Conservation (phyloP, 2,113 vertebrate genomes). For the Lanius collurio region DNA sequence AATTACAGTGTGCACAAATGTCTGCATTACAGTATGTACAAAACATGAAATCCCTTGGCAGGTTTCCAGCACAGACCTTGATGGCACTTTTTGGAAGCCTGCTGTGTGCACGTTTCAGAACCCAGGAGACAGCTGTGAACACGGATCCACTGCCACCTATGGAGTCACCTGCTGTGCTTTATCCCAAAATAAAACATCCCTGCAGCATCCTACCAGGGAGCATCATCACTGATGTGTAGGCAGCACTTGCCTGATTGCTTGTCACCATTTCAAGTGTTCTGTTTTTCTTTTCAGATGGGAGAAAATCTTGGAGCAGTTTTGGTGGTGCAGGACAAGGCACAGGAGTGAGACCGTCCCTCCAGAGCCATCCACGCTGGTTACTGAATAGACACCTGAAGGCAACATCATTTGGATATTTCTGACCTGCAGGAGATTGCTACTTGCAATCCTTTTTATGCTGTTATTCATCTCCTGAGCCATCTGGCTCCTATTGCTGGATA, state of each 20-base stretch:
- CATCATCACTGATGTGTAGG: fast-evolving
- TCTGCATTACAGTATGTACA: not conserved
- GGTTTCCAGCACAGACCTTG: not conserved
- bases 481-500: conserved; percentile 9
- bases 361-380: not conserved
- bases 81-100: not conserved
- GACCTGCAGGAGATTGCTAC: not conserved
- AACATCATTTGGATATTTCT: not conserved
- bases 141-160: fast-evolving
- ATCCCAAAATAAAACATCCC: not conserved
- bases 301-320: not conserved
- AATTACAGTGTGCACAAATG: not conserved
- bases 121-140: not conserved
- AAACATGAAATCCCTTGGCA: not conserved
- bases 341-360: not conserved
- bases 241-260: not conserved
- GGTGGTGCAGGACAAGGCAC: fast-evolving
- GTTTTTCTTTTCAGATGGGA: not conserved
- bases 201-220: not conserved
- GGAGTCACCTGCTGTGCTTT: not conserved
- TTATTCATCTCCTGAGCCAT: conserved; percentile 11
- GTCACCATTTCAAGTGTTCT: not conserved
- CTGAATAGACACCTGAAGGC: not conserved
- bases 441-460: not conserved
- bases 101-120: not conserved